Evolutionary conservation across 2,113 vertebrate genomes (phyloP), one percentile per base, ranked within the genome.

Genomic region (Heterotilapia buettikoferi): DNA sequence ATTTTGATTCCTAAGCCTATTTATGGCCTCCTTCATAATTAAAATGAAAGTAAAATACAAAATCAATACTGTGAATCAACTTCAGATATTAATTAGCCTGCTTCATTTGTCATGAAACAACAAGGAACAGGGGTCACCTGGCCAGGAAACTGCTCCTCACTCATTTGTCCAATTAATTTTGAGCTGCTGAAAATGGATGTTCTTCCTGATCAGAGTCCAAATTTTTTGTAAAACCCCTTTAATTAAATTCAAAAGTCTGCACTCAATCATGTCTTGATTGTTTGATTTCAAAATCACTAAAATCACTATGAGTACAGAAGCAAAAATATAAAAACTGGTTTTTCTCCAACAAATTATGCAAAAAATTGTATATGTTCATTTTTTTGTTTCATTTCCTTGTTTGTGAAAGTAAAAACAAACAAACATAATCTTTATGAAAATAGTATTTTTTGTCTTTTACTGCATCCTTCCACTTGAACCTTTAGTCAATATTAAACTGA

Each of bases 241-340:
- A 43, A 43, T 43, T 71, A 71, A 71, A 43, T 24, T 14, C 38
- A 6, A 71, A 71, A 43, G 38, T 24, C n/a, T 43, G 66, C 38
- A 0, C 24, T 3, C 38, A 43, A 71, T 71, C 38, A 24, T 24
- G 12, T 71, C 7, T 71, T 71, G 12, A 43, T 71, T 21, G 0
- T 21, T 40, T 40, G 2, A 71, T 71, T 43, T 71, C 21, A 71
- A 47, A 76, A 29, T 18, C 24, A 19, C 0, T 47, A 71, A 47
- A 76, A 47, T 29, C 1, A 29, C 14, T 19, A 18, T 26, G 3
- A 47, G 38, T 26, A 45, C 3, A 73, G 0, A 73, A 16, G 68
- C 13, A 73, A 29, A 45, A 73, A 0, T 18, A 10, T 16, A 18
- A 68, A 68, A 68, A 11, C 9, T 10, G 21, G 1, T 73, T 24